Conservation (phyloP, 23 tunicate species). For the Trididemnum nubilum region DNA sequence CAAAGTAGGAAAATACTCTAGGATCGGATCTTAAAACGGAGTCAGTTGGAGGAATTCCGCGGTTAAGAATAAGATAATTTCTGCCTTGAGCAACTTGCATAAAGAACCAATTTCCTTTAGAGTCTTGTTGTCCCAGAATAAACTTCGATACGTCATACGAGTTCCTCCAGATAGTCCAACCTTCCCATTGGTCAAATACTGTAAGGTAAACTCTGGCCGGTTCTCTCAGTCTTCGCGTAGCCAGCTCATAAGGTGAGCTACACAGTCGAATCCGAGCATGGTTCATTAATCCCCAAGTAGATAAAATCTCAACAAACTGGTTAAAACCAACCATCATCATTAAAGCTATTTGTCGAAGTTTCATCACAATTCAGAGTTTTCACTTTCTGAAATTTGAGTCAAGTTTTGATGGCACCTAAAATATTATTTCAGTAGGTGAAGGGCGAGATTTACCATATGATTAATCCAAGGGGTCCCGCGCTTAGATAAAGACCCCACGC, state of each 20-base stretch:
- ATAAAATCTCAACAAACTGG: too few relatives aligned
- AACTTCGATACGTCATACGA: not conserved
- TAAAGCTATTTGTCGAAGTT: too few relatives aligned
- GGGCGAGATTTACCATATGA: too few relatives aligned
- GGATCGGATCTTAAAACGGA: not conserved
- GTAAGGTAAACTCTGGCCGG: not conserved
- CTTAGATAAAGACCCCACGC: too few relatives aligned
- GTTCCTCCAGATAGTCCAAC: not conserved
- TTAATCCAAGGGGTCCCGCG: too few relatives aligned
- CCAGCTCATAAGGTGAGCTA: not conserved
- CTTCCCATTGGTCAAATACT: not conserved
- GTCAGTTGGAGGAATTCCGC: not conserved
- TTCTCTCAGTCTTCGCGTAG: not conserved
- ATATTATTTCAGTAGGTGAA: too few relatives aligned
- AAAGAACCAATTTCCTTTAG: not conserved
- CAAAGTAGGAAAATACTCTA: not conserved
- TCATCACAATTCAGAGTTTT: too few relatives aligned
- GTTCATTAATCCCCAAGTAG: too few relatives aligned
- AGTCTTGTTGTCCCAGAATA: not conserved
- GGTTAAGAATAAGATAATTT: not conserved
- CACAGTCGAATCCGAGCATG: too few relatives aligned
- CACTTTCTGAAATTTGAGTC: too few relatives aligned
- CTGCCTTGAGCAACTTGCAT: not conserved
- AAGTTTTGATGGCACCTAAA: too few relatives aligned
- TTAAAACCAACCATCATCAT: too few relatives aligned